Evolutionary conservation across 2,113 vertebrate species (phyloP).

Genomic region (Himantopus leucocephalus): DNA sequence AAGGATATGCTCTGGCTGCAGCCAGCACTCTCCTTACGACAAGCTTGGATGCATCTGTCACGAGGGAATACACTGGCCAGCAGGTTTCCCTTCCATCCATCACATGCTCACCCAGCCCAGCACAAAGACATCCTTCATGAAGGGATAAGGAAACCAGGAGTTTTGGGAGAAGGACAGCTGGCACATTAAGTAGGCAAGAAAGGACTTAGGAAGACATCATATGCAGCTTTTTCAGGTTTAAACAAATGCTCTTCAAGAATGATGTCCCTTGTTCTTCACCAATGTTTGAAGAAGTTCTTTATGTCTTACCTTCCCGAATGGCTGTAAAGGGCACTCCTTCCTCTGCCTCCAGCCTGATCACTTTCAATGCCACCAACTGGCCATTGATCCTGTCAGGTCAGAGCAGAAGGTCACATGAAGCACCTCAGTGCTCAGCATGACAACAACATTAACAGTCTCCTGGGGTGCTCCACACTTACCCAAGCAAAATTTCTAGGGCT

Average conservation of each 20-base stretch:
- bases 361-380: constrained; percentile 88
- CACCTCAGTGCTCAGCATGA: neutral
- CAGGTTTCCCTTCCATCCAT: neutral
- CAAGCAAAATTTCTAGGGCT: neutral
- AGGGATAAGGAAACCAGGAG: neutral
- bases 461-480: neutral
- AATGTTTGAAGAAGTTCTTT: neutral
- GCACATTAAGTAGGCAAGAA: neutral
- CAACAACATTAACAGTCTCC: neutral
- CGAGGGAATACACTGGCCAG: neutral
- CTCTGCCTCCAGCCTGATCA: constrained; percentile 85
- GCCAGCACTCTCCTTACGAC: neutral
- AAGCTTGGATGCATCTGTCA: neutral
- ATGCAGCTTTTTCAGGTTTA: neutral
- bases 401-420: neutral
- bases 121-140: neutral
- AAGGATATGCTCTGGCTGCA: neutral
- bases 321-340: constrained; percentile 89
- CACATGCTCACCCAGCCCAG: neutral
- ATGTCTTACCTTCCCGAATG: constrained; percentile 84
- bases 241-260: neutral
- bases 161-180: neutral
- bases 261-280: neutral
- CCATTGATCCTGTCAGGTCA: constrained; percentile 81
- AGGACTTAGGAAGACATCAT: neutral